Percentiles rank a stretch among this genome's conserved stretches.
Conservation (phyloP, 1,140 invertebrate species). For the Aphelenchoides fujianensis region DNA sequence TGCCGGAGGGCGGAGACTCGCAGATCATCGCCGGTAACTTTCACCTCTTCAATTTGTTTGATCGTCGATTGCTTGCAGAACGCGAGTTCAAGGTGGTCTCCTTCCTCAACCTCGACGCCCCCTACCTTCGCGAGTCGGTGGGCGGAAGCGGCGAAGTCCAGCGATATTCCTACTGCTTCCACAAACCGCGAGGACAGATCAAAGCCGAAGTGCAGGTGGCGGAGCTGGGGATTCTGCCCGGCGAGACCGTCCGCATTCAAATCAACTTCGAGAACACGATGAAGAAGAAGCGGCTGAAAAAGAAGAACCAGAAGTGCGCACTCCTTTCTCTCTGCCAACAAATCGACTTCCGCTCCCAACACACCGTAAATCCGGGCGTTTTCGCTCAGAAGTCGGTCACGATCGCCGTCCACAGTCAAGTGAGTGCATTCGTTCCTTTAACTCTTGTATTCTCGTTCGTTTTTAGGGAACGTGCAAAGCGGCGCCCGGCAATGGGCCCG, state of each 20-base stretch:
- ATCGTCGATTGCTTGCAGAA: conserved; percentile 36
- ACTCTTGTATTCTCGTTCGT: neutral
- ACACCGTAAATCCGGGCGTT: conserved; percentile 5
- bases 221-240: conserved; percentile 45
- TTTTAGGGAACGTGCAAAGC: conserved; percentile 50
- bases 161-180: conserved; percentile 26
- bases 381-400: conserved; percentile 40
- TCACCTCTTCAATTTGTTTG: conserved; percentile 27
- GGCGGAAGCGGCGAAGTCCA: conserved; percentile 32
- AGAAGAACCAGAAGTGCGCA: conserved; percentile 42
- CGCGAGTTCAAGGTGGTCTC: conserved; percentile 42
- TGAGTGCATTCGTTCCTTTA: conserved; percentile 14
- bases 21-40: conserved; percentile 52
- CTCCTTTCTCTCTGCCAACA: conserved; percentile 47
- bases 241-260: conserved; percentile 28
- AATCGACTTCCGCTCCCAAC: conserved; percentile 40
- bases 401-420: conserved; percentile 44
- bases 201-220: conserved; percentile 33
- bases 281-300: conserved; percentile 36
- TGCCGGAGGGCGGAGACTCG: conserved; percentile 53
- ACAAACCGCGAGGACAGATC: conserved; percentile 37
- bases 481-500: conserved; percentile 36
- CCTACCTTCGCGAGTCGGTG: conserved; percentile 38
- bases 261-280: conserved; percentile 45
- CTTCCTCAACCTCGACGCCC: conserved; percentile 51